Percentiles rank a stretch among this genome's conserved stretches.
Evolutionary conservation across 2,797 vertebrate species (phyloP).

Genomic region (Leptatherina wallacei): DNA sequence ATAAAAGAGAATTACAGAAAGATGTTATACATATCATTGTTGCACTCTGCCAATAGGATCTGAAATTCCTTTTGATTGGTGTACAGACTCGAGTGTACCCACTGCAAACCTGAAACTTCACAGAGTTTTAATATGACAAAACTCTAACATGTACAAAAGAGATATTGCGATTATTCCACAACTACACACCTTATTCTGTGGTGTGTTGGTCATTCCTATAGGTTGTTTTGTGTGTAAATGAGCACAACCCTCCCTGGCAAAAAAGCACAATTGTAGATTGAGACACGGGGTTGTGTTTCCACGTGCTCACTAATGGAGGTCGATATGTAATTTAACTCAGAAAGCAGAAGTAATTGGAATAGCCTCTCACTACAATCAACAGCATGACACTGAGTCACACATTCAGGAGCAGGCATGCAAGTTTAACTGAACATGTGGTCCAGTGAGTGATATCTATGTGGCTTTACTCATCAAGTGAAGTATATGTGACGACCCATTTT

Average conservation of each 20-base stretch:
- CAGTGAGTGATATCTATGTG: conserved; percentile 20
- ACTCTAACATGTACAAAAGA: too few species aligned
- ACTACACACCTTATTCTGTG: background rate
- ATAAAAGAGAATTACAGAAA: too few species aligned
- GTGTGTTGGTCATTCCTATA: background rate
- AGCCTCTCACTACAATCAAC: conserved; percentile 26
- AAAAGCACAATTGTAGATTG: conserved; percentile 44
- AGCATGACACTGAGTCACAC: conserved; percentile 36
- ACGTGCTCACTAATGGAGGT: conserved; percentile 43
- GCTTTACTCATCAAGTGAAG: conserved; percentile 20
- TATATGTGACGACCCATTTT: background rate
- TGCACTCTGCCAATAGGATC: too few species aligned
- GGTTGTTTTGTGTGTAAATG: conserved; percentile 32
- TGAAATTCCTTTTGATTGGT: too few species aligned
- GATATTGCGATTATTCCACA: too few species aligned
- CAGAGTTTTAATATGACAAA: too few species aligned
- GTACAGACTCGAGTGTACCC: too few species aligned
- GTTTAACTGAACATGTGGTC: conserved; percentile 30
- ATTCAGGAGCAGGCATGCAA: conserved; percentile 17
- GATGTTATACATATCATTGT: too few species aligned
- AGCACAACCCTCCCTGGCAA: conserved; percentile 37
- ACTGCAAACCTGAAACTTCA: too few species aligned
- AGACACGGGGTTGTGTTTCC: conserved; percentile 34
- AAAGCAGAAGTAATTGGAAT: conserved; percentile 44
- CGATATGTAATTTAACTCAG: conserved; percentile 70